Evolutionary conservation across 2,888 invertebrate genomes (phyloP).

Genomic region (Hyles lineata): DNA sequence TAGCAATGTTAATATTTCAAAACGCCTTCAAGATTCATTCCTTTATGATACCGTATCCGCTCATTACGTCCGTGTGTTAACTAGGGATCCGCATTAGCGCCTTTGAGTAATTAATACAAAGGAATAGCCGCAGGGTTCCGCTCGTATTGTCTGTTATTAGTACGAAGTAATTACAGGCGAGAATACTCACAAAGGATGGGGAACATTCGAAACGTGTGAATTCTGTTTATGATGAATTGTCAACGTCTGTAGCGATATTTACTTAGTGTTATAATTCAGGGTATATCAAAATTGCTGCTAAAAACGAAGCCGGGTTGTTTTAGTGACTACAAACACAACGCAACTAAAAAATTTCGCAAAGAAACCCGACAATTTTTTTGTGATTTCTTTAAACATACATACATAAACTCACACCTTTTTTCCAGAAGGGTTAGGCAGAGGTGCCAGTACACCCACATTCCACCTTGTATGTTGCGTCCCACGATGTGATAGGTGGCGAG

Average conservation of each 20-base stretch:
- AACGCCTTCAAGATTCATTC: conserved; percentile 27
- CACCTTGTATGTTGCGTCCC: too few relatives aligned
- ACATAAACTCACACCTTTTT: too few relatives aligned
- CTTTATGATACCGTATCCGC: conserved; percentile 37
- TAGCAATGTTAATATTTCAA: not conserved
- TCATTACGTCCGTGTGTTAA: conserved; percentile 39
- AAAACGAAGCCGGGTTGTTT: too few relatives aligned
- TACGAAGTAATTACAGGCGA: conserved; percentile 45
- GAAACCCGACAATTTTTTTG: too few relatives aligned
- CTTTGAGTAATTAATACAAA: conserved; percentile 54
- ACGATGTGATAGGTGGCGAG: too few relatives aligned
- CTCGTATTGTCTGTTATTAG: conserved; percentile 46
- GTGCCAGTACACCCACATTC: too few relatives aligned
- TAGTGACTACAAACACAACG: too few relatives aligned
- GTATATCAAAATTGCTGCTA: not conserved
- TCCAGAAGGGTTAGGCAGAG: too few relatives aligned
- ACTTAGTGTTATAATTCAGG: not conserved
- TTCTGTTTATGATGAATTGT: conserved; percentile 35
- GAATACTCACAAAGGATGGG: conserved; percentile 46
- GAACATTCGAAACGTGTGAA: conserved; percentile 42
- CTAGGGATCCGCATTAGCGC: conserved; percentile 41
- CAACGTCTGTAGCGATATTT: not conserved
- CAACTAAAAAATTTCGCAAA: too few relatives aligned
- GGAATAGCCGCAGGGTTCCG: conserved; percentile 42
- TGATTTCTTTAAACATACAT: too few relatives aligned